Percentiles rank a stretch among this genome's conserved stretches.
These are phyloP conservation scores for Limanda limanda DNA, from an alignment of 2,113 vertebrate genomes.

Conservation along the genomic window DNA sequence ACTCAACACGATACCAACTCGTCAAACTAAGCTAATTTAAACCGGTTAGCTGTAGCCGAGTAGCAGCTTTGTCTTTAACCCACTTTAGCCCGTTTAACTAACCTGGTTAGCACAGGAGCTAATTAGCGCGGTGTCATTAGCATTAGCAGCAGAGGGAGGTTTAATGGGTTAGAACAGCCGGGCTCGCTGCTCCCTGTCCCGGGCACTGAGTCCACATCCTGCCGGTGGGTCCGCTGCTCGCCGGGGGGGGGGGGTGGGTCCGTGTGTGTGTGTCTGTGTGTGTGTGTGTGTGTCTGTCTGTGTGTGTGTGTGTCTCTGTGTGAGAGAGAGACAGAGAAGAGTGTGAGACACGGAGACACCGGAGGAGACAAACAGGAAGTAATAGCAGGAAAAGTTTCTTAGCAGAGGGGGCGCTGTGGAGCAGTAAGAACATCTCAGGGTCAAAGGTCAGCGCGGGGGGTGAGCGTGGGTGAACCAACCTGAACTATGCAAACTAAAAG, in stretches of 20 bases:
- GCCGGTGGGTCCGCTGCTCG: not conserved
- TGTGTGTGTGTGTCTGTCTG: not conserved
- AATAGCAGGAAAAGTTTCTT: not conserved
- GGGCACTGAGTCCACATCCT: not conserved
- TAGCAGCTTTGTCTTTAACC: too few relatives aligned
- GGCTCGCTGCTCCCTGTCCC: constrained; percentile 7
- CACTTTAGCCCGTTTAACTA: too few relatives aligned
- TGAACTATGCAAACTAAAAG: too few relatives aligned
- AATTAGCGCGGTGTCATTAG: constrained; percentile 39
- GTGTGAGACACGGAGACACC: not conserved
- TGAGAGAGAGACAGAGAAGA: too few relatives aligned
- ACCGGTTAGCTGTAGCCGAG: too few relatives aligned
- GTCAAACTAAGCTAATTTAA: too few relatives aligned
- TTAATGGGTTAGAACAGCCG: constrained; percentile 54
- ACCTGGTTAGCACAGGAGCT: constrained; percentile 6
- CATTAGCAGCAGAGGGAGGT: constrained; percentile 20
- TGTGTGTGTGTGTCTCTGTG: not conserved
- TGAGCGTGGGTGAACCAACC: too few relatives aligned
- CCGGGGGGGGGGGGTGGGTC: not conserved
- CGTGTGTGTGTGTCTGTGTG: not conserved
- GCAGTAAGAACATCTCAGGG: not conserved
- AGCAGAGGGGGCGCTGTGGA: not conserved
- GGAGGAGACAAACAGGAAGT: not conserved
- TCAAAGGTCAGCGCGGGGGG: too few relatives aligned
- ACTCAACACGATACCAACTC: too few relatives aligned